Percentiles rank a stretch among this genome's conserved stretches.
These are phyloP conservation scores for Mercenaria mercenaria DNA, from an alignment of 1,140 invertebrate species.

Conservation along the genomic window DNA sequence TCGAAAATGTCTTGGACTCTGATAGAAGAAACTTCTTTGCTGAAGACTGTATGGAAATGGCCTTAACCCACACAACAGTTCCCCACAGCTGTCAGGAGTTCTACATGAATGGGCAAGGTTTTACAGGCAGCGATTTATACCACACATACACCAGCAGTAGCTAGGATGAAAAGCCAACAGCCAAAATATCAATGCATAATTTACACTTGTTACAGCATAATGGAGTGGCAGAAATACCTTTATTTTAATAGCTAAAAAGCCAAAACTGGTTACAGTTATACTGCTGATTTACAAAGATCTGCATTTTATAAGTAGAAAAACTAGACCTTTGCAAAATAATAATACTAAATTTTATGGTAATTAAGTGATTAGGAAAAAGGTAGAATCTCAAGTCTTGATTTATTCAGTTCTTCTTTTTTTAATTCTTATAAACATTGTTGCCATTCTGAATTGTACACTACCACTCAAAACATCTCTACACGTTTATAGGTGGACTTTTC, in stretches of 20 bases:
- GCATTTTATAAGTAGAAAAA: no score
- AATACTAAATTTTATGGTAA: no score
- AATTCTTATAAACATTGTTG: no score
- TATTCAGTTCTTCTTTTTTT: no score
- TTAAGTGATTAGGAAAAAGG: no score
- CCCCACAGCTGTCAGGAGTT: slow-evolving; percentile 79
- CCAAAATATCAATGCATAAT: not conserved
- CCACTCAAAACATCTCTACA: no score
- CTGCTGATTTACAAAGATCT: not conserved
- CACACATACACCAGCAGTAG: not conserved
- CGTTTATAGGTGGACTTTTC: no score
- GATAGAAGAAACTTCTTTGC: slow-evolving; percentile 85
- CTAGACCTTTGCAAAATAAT: no score
- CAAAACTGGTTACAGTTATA: not conserved
- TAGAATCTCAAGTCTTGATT: no score
- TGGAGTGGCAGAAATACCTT: not conserved
- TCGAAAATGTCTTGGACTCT: slow-evolving; percentile 80
- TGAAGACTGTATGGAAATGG: slow-evolving; percentile 83
- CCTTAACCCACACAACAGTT: slow-evolving; percentile 78
- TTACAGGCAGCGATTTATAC: slow-evolving; percentile 43
- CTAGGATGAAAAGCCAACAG: not conserved
- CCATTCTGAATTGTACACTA: no score
- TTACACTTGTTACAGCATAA: not conserved
- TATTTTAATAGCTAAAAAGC: not conserved
- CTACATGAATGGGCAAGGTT: slow-evolving; percentile 79